A percentile compares a stretch with the other conserved stretches of the same genome.
These are phyloP conservation scores for Allacma fusca DNA, from an alignment of 2,888 invertebrate genomes.

Conservation along the genomic window DNA sequence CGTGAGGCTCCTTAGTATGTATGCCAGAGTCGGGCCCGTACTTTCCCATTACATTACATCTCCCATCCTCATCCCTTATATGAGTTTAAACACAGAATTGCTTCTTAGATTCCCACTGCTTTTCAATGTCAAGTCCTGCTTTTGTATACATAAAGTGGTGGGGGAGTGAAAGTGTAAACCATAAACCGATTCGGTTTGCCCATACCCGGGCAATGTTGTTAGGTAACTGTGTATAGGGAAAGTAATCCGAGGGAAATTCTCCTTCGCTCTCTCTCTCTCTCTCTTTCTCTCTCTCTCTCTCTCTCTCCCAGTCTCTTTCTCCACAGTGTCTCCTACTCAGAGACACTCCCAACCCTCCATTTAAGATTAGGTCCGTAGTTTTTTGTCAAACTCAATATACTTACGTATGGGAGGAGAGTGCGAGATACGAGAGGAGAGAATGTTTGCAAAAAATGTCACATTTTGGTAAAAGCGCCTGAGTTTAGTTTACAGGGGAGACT, in stretches of 20 bases:
- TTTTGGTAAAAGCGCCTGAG: slow-evolving; percentile 40
- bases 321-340: neutral
- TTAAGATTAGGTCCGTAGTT: slow-evolving; percentile 24
- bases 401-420: neutral
- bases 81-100: slow-evolving; percentile 16
- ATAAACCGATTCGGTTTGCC: slow-evolving; percentile 8
- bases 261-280: neutral
- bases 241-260: slow-evolving; percentile 7
- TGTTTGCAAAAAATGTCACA: slow-evolving; percentile 52
- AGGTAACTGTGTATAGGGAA: neutral
- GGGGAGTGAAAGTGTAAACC: slow-evolving; percentile 11
- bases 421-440: slow-evolving; percentile 2
- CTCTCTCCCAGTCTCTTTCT: neutral
- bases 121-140: slow-evolving; percentile 11
- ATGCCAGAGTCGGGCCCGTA: neutral
- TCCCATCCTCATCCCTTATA: neutral
- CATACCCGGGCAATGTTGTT: slow-evolving; percentile 1
- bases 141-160: slow-evolving; percentile 12
- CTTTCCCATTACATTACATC: neutral
- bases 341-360: slow-evolving; percentile 25
- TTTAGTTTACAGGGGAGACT: neutral
- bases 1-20: too few species aligned
- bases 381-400: slow-evolving; percentile 2
- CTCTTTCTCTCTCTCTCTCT: neutral
- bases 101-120: neutral